Evolutionary conservation across 2,888 invertebrate species (phyloP).

Genomic region (Epinotia brunnichana): DNA sequence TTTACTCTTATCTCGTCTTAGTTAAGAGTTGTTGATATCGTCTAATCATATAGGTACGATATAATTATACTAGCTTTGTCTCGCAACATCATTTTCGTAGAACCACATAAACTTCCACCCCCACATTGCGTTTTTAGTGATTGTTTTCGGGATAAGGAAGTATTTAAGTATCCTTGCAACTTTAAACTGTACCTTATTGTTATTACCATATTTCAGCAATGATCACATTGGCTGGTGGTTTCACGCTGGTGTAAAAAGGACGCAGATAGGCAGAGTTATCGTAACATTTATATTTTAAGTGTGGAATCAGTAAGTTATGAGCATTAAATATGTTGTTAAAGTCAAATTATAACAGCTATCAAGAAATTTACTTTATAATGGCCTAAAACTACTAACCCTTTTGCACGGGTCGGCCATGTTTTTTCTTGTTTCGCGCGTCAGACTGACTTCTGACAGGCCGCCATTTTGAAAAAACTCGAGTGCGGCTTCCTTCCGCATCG

Average conservation of each 20-base stretch:
- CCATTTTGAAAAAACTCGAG: conserved; percentile 83
- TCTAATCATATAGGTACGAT: background rate
- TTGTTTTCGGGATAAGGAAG: background rate
- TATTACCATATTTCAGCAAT: background rate
- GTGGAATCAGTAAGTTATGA: too few relatives aligned
- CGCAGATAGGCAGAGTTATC: too few relatives aligned
- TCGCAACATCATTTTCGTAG: background rate
- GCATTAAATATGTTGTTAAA: too few relatives aligned
- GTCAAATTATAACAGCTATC: too few relatives aligned
- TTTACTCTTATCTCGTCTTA: conserved; percentile 32
- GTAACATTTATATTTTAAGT: too few relatives aligned
- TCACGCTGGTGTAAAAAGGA: too few relatives aligned
- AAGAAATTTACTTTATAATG: conserved; percentile 22
- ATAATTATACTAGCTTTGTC: background rate
- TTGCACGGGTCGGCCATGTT: conserved; percentile 70
- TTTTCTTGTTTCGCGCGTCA: conserved; percentile 73
- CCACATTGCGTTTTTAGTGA: too few relatives aligned
- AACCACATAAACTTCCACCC: too few relatives aligned
- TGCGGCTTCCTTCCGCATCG: conserved; percentile 82
- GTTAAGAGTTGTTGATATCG: background rate
- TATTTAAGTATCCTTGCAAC: background rate
- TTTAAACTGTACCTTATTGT: too few relatives aligned
- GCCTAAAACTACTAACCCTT: conserved; percentile 62
- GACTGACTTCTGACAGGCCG: conserved; percentile 76
- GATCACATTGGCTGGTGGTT: too few relatives aligned